These are phyloP conservation scores for Balearica regulorum DNA, from an alignment of 2,797 vertebrate species.

Conservation along the genomic window DNA sequence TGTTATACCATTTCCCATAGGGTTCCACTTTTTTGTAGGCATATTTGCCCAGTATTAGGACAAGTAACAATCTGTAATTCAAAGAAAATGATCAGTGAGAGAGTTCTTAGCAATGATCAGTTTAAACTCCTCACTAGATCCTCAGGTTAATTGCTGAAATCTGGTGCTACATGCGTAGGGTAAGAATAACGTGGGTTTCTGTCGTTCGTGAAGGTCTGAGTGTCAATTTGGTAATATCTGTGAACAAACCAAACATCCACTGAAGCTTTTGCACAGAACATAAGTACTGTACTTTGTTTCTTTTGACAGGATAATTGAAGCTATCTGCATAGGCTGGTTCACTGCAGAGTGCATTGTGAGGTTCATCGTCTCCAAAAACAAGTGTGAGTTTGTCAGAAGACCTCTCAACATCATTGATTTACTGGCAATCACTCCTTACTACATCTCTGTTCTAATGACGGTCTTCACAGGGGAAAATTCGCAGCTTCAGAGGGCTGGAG, in stretches of 20 bases:
- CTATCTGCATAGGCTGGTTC: constrained; percentile 99
- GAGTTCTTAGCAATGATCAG: neutral
- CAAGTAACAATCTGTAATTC: neutral
- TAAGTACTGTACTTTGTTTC: constrained; percentile 72
- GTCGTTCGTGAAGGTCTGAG: constrained; percentile 54
- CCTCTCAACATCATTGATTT: constrained; percentile 98
- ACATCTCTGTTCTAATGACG: constrained; percentile 91
- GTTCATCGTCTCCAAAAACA: constrained; percentile 95
- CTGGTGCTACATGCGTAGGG: neutral
- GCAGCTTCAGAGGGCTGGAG: constrained; percentile 92
- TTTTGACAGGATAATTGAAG: constrained; percentile 93
- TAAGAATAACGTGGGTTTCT: neutral
- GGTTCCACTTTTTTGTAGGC: neutral
- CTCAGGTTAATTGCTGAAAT: neutral
- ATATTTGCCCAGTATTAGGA: neutral
- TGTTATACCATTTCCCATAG: neutral
- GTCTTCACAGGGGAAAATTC: constrained; percentile 90
- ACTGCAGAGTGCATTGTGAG: constrained; percentile 96
- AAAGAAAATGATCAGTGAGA: neutral
- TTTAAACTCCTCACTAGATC: neutral
- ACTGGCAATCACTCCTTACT: constrained; percentile 97
- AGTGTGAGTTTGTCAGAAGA: constrained; percentile 94
- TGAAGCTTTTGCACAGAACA: constrained; percentile 27
- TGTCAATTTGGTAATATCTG: constrained; percentile 57
- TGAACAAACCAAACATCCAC: constrained; percentile 20